phyloP scores from a whole-genome alignment of 92 coral and sea anemone genomes.

The Chrysogorgia sp. region DNA sequence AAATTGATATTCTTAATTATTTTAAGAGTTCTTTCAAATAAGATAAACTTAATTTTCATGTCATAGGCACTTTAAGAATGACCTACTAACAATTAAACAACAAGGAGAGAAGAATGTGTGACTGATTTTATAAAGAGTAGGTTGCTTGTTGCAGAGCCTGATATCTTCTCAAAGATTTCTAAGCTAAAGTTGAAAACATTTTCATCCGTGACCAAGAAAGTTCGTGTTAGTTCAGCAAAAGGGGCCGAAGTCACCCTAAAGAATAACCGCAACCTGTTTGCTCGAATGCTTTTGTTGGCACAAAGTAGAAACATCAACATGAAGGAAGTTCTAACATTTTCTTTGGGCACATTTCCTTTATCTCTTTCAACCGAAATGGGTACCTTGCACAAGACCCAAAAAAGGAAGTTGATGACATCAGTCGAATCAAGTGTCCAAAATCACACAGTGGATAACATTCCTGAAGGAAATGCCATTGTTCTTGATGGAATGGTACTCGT shows the following conservation, averaged over 20 bases:
- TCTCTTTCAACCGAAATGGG: slow-evolving; percentile 23
- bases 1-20: too few relatives aligned
- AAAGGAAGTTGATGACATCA: slow-evolving; percentile 9
- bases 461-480: slow-evolving; percentile 55
- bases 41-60: too few relatives aligned
- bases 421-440: slow-evolving; percentile 13
- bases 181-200: slow-evolving; percentile 18
- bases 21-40: too few relatives aligned
- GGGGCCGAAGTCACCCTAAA: slow-evolving; percentile 21
- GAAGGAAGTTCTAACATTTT: slow-evolving; percentile 24
- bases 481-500: slow-evolving; percentile 73
- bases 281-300: slow-evolving; percentile 20
- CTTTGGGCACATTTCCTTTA: slow-evolving; percentile 23
- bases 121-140: not conserved
- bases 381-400: slow-evolving; percentile 32
- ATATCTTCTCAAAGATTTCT: slow-evolving; percentile 18
- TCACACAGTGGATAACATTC: not conserved
- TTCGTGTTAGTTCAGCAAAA: not conserved
- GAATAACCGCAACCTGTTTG: slow-evolving; percentile 21
- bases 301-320: slow-evolving; percentile 30
- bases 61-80: too few relatives aligned
- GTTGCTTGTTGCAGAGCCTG: slow-evolving; percentile 14
- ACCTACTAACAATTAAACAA: slow-evolving; percentile 53
- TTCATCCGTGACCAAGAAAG: slow-evolving; percentile 26
- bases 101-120: slow-evolving; percentile 59